Conservation (phyloP, 2,888 invertebrate species). For the Mythimna ferrago region DNA sequence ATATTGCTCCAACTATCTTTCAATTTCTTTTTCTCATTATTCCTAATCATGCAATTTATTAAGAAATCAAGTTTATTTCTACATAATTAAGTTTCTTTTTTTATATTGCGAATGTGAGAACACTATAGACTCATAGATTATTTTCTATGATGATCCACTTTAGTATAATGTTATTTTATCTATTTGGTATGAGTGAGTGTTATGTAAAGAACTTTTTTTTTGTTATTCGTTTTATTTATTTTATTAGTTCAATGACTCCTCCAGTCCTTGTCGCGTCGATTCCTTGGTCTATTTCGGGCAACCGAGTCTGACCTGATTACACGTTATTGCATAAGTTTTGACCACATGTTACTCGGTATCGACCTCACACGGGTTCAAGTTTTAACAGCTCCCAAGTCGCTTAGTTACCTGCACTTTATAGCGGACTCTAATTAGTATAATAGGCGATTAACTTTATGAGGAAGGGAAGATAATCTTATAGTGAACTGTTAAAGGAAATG, state of each 20-base stretch:
- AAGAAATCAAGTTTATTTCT: too few relatives aligned
- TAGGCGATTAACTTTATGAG: not conserved
- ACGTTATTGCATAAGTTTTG: conserved; percentile 55
- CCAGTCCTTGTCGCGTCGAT: too few relatives aligned
- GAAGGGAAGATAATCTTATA: not conserved
- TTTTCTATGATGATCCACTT: too few relatives aligned
- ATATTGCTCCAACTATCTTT: too few relatives aligned
- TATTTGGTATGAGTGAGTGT: too few relatives aligned
- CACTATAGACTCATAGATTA: too few relatives aligned
- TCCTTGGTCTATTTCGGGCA: not conserved
- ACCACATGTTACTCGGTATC: conserved; percentile 52
- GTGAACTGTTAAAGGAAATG: not conserved
- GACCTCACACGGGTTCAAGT: conserved; percentile 37
- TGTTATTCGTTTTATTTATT: not conserved
- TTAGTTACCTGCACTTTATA: conserved; percentile 25
- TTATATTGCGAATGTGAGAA: too few relatives aligned
- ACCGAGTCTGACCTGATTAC: conserved; percentile 57
- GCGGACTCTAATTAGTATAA: conserved; percentile 10
- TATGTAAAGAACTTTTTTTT: too few relatives aligned
- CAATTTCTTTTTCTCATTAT: too few relatives aligned
- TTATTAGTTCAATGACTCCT: not conserved
- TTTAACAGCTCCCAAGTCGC: conserved; percentile 35
- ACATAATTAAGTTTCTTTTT: too few relatives aligned
- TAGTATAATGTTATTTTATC: too few relatives aligned
- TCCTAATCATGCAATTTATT: too few relatives aligned